Base-by-base conservation (phyloP, 2,888 invertebrate species). In the Hirtodrosophila histrioides region DNA sequence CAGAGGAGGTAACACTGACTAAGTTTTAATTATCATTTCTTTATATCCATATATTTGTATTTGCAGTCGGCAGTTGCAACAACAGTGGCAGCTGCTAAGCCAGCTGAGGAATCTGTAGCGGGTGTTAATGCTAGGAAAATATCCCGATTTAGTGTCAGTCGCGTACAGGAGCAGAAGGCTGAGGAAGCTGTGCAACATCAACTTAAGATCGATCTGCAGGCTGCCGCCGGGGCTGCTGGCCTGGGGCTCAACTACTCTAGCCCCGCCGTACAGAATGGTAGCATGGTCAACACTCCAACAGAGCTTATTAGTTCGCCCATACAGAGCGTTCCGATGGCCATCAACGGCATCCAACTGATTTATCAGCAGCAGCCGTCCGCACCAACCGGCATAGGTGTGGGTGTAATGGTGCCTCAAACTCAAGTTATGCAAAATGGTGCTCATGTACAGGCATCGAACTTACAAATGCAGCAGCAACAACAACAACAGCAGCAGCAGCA, bases 91-190 rank as follows among this genome's bases (percentile, higher is more conserved):
- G 43, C 46, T 11, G 46, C 49, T 2, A 88, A 88, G 53, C 53
- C 55, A n/a, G 31, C 61, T 4, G 90, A 89, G 12, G 78, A 89
- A 1, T 11, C 60, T 2, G 55, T 54, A 24, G 37, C 62, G 3
- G 41, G 7, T 35, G 58, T 56, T 0, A 80, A 72, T 44, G 77
- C 87, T 2, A 75, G 89, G 0, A 90, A 90, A 68, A 75, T 90
- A 46, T 90, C 89, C 3, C 79, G 89, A 3, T 90, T 90, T 27
- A 89, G 90, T 53, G 89, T 90, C 0, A 90, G 90, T 48, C 88
- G 86, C 12, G 89, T 90, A 5, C 85, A 85, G 44, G 89, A 90
- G 48, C 86, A 89, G 55, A 88, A 79, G 40, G 48, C 68, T 29
- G 85, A 75, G 10, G 75, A 75, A 8, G 65, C 60, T 4, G 35